Conservation (phyloP, 2,113 vertebrate genomes). For the Pyrgilauda ruficollis region DNA sequence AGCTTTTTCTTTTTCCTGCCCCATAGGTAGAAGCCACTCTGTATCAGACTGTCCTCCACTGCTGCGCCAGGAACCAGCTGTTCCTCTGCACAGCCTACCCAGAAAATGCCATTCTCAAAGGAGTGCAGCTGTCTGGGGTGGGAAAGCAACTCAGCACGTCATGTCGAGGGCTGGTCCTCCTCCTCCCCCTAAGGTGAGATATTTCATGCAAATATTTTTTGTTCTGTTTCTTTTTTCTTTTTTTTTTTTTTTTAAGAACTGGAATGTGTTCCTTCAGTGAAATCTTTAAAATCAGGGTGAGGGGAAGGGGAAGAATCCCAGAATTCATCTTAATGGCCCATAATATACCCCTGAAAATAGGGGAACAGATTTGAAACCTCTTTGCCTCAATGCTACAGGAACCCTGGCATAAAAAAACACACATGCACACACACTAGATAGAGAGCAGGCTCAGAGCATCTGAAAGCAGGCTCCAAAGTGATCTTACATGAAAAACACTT, state of each 20-base stretch:
- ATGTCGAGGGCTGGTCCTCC: background rate
- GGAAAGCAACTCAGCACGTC: background rate
- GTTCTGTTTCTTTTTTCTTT: no score
- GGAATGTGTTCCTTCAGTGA: background rate
- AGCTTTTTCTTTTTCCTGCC: background rate
- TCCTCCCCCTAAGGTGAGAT: background rate
- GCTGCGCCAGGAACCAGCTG: background rate
- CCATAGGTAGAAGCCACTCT: background rate
- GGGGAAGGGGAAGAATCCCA: background rate
- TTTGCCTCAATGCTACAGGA: background rate
- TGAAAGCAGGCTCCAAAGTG: conserved; percentile 21
- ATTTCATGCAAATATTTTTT: background rate
- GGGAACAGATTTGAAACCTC: conserved; percentile 10
- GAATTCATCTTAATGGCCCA: background rate
- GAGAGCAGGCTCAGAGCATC: conserved; percentile 14
- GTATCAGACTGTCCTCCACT: background rate
- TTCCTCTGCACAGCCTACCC: background rate
- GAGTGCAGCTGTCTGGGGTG: background rate
- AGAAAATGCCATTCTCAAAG: background rate
- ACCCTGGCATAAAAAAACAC: background rate
- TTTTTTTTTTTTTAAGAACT: background rate
- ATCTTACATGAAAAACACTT: conserved; percentile 26
- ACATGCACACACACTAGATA: background rate
- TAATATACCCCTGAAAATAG: conserved; percentile 38
- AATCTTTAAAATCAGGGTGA: background rate